Evolutionary conservation across 2,888 invertebrate species (phyloP).

Genomic region (Cataglyphis rosenhaueri): DNA sequence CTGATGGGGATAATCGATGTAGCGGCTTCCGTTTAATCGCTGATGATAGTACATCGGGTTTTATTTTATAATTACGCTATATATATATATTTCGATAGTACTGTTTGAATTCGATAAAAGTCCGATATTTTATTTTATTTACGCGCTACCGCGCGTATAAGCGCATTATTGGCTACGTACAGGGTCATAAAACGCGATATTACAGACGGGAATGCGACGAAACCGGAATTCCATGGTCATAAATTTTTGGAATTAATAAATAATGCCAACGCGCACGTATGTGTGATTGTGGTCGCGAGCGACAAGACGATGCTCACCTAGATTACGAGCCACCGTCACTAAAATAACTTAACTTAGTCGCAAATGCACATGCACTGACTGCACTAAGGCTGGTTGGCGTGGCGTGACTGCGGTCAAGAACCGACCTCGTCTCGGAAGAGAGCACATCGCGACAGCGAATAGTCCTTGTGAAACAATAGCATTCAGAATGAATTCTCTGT

Average conservation of each 20-base stretch:
- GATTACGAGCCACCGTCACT: conserved; percentile 35
- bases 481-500: conserved; percentile 11
- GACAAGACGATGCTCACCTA: conserved; percentile 40
- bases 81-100: conserved; percentile 9
- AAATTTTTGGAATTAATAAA: conserved; percentile 58
- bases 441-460: background rate
- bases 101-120: background rate
- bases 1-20: conserved; percentile 43
- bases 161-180: conserved; percentile 32
- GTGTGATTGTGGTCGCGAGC: conserved; percentile 34
- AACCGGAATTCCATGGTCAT: conserved; percentile 48
- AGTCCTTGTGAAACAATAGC: conserved; percentile 20
- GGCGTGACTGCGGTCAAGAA: conserved; percentile 12
- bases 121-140: conserved; percentile 41
- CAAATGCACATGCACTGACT: conserved; percentile 32
- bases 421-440: conserved; percentile 8
- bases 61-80: conserved; percentile 44
- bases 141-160: conserved; percentile 26
- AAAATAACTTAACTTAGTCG: conserved; percentile 47
- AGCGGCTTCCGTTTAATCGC: conserved; percentile 46
- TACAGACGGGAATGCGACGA: conserved; percentile 19
- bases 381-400: background rate
- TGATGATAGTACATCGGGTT: conserved; percentile 46
- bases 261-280: conserved; percentile 32
- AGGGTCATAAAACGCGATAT: conserved; percentile 34